phyloP scores from a whole-genome alignment of 2,888 invertebrate genomes.

The Polyommatus icarus region DNA sequence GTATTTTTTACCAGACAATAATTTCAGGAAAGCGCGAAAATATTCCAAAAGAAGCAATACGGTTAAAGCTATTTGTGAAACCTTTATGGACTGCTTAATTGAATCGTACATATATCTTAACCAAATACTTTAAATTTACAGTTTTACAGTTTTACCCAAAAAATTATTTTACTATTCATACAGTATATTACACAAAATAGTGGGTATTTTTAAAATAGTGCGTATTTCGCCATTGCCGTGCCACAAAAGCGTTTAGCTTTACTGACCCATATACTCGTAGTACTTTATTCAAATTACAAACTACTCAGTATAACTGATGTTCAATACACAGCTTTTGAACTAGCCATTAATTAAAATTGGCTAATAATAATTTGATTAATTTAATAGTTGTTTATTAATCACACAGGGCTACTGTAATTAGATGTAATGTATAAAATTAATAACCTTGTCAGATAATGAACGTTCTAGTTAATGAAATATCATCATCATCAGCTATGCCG shows the following conservation, averaged over 20 bases:
- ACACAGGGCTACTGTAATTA: background rate
- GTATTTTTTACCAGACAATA: too few species aligned
- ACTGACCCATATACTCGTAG: background rate
- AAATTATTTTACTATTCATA: too few species aligned
- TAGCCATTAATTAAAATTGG: constrained; percentile 21
- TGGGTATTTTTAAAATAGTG: background rate
- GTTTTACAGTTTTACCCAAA: too few species aligned
- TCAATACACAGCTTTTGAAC: background rate
- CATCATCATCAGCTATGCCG: background rate
- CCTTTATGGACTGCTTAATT: too few species aligned
- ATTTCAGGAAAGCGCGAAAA: too few species aligned
- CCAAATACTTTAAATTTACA: too few species aligned
- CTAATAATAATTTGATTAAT: background rate
- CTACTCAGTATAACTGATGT: background rate
- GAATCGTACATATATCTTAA: too few species aligned
- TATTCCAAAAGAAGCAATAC: too few species aligned
- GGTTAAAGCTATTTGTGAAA: too few species aligned
- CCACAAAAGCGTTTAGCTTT: background rate
- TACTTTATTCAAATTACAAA: background rate
- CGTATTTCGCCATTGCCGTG: background rate
- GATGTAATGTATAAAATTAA: constrained; percentile 7
- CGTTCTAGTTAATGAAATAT: constrained; percentile 2
- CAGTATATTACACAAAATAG: too few species aligned
- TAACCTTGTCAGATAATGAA: constrained; percentile 1
- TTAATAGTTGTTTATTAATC: background rate